phyloP scores from a whole-genome alignment of 1,140 invertebrate genomes.

The Archivesica marissinica region DNA sequence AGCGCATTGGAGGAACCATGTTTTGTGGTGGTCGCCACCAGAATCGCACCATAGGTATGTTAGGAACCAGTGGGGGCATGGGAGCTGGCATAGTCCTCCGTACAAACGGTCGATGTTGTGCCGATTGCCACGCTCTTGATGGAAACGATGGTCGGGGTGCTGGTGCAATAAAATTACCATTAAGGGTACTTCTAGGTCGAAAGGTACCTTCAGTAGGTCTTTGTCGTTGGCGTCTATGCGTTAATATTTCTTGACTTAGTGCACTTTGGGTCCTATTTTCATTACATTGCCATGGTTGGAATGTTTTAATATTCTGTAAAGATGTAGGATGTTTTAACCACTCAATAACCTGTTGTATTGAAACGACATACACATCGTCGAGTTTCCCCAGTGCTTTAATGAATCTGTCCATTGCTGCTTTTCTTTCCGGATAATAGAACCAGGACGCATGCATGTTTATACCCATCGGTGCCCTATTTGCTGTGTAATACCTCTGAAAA shows the following conservation, averaged over 20 bases:
- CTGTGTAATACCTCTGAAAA: conserved; percentile 73
- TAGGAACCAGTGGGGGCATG: conserved; percentile 25
- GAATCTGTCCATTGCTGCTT: conserved; percentile 73
- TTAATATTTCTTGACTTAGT: neutral
- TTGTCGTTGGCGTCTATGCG: neutral
- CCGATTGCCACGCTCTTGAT: neutral
- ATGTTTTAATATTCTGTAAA: conserved; percentile 64
- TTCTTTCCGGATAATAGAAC: conserved; percentile 71
- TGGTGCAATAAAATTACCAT: neutral
- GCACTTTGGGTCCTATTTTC: neutral
- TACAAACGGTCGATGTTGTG: neutral
- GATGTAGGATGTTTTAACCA: conserved; percentile 74
- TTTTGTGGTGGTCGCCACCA: conserved; percentile 37
- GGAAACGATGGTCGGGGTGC: neutral
- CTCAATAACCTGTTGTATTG: conserved; percentile 73
- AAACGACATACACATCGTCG: conserved; percentile 76
- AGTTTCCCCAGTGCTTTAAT: conserved; percentile 68
- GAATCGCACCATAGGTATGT: conserved; percentile 50
- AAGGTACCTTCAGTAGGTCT: neutral
- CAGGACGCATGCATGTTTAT: conserved; percentile 76
- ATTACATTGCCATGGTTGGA: conserved; percentile 71
- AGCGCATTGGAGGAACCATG: neutral
- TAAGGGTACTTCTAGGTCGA: neutral
- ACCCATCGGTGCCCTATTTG: conserved; percentile 72
- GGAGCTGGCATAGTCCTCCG: neutral